These are phyloP conservation scores for Lerista edwardsae DNA, from an alignment of 2,797 vertebrate genomes.

Conservation along the genomic window DNA sequence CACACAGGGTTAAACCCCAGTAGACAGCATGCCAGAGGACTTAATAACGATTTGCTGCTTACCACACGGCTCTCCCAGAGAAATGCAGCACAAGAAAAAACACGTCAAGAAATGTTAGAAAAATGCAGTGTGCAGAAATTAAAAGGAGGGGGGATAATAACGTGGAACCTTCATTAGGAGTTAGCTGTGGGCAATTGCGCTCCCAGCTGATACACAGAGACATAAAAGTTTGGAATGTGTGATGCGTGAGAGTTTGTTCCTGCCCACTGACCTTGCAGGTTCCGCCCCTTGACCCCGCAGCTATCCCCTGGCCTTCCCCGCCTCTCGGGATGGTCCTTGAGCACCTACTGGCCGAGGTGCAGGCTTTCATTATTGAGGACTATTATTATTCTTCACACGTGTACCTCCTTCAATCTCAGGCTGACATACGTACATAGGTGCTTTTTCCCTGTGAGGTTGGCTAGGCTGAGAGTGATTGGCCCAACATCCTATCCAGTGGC, in stretches of 20 bases:
- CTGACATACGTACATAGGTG: no score
- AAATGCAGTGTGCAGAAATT: not conserved
- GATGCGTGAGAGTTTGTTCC: not conserved
- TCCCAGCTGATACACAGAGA: not conserved
- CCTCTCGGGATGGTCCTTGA: not conserved
- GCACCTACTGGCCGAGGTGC: not conserved
- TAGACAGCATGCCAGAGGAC: slow-evolving; percentile 4
- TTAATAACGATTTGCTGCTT: not conserved
- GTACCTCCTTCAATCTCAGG: no score
- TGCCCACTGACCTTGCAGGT: not conserved
- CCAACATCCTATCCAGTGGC: not conserved
- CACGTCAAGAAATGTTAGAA: slow-evolving; percentile 24
- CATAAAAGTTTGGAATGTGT: not conserved
- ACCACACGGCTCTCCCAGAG: not conserved
- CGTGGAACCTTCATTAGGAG: not conserved
- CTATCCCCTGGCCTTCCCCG: not conserved
- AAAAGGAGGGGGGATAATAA: not conserved
- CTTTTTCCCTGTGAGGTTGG: no score
- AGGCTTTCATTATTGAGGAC: not conserved
- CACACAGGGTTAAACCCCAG: slow-evolving; percentile 5
- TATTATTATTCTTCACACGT: no score
- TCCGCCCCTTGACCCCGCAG: not conserved
- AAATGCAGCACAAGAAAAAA: slow-evolving; percentile 21
- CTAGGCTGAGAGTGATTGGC: no score
- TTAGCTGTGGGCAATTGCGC: not conserved